phyloP scores from a whole-genome alignment of 2,113 vertebrate genomes.

The Neomonachus schauinslandi region DNA sequence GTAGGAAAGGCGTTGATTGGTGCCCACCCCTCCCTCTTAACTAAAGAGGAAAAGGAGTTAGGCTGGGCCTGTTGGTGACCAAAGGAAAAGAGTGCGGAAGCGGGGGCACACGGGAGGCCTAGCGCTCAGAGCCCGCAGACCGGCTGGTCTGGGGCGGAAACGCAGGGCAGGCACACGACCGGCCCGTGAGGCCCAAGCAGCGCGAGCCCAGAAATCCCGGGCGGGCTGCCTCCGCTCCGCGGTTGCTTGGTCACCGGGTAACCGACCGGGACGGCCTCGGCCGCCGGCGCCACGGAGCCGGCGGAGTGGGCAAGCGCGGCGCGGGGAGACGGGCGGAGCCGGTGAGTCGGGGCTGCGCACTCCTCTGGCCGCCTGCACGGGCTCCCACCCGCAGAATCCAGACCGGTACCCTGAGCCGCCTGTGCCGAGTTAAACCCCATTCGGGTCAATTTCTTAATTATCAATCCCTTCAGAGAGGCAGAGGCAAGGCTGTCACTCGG shows the following conservation, averaged over 20 bases:
- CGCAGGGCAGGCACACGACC: too few species aligned
- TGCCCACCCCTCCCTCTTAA: too few species aligned
- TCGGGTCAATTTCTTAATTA: background rate
- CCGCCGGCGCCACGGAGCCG: background rate
- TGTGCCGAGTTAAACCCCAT: background rate
- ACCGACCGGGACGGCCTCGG: background rate
- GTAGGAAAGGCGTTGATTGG: background rate
- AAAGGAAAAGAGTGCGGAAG: background rate
- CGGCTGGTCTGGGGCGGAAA: accelerated
- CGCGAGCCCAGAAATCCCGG: background rate
- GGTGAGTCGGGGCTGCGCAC: background rate
- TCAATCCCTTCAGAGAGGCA: background rate
- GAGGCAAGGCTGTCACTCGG: background rate
- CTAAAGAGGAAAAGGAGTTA: background rate
- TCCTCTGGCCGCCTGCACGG: too few species aligned
- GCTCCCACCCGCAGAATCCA: accelerated
- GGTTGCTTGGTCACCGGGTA: conserved; percentile 49
- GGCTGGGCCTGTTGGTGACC: too few species aligned
- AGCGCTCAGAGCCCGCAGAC: accelerated
- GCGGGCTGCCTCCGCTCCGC: background rate
- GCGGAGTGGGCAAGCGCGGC: background rate
- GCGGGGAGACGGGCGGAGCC: background rate
- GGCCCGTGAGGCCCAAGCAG: accelerated
- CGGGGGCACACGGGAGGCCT: accelerated
- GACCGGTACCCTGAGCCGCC: too few species aligned